Conservation (phyloP, 1,140 invertebrate genomes). For the Conus betulinus region DNA sequence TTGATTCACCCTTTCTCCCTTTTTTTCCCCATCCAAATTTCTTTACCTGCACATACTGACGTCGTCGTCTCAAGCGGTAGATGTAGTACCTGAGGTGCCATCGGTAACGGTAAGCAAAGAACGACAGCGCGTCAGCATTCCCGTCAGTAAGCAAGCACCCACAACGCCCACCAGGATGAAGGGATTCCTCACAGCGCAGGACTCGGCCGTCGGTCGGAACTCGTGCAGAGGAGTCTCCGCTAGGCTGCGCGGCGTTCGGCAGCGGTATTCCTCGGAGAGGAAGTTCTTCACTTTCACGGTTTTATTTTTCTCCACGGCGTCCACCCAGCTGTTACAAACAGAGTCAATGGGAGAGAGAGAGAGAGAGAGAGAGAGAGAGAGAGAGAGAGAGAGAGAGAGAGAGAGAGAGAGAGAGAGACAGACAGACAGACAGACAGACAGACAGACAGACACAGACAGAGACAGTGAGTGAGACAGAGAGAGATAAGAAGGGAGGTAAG, state of each 20-base stretch:
- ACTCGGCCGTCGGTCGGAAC: conserved; percentile 21
- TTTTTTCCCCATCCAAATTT: neutral
- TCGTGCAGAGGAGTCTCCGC: neutral
- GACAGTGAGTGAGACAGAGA: too few relatives aligned
- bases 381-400: too few relatives aligned
- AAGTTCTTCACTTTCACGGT: neutral
- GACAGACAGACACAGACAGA: too few relatives aligned
- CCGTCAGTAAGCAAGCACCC: neutral
- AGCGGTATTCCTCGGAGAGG: neutral
- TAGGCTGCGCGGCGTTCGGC: neutral
- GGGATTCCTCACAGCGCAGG: conserved; percentile 13
- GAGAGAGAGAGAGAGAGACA: too few relatives aligned
- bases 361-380: too few relatives aligned
- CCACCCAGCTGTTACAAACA: conserved; percentile 3
- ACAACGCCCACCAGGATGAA: conserved; percentile 8
- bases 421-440: too few relatives aligned
- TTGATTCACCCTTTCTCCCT: too few relatives aligned
- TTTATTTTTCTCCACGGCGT: conserved; percentile 3
- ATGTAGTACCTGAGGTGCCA: conserved; percentile 31
- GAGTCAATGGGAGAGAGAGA: too few relatives aligned
- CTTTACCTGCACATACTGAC: neutral
- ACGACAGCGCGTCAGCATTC: neutral
- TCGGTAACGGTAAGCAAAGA: neutral
- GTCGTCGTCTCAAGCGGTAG: conserved; percentile 16
- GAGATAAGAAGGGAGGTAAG: too few relatives aligned